Evolutionary conservation across 2,113 vertebrate genomes (phyloP).

Genomic region (Gulo gulo): DNA sequence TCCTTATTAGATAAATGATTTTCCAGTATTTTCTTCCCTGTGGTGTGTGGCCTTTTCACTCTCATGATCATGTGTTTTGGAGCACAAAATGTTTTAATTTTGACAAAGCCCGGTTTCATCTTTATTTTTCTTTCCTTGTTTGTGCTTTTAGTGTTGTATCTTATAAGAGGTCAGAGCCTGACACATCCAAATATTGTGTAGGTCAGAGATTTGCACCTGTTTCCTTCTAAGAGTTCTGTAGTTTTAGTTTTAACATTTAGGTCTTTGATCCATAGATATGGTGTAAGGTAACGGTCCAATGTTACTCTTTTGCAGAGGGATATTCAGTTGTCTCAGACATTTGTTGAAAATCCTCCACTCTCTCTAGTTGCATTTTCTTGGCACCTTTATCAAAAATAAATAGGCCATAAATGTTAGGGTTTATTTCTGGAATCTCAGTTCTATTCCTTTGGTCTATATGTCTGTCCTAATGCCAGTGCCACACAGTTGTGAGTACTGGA

Average conservation of each 20-base stretch:
- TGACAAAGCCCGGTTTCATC: background rate
- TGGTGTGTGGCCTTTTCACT: background rate
- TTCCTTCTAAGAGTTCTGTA: background rate
- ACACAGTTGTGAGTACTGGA: background rate
- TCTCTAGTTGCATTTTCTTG: background rate
- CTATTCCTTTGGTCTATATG: background rate
- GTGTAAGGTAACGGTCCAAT: background rate
- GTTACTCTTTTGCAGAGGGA: background rate
- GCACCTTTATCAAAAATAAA: background rate
- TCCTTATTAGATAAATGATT: background rate
- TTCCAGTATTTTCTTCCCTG: background rate
- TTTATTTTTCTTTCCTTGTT: background rate
- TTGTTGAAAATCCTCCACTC: background rate
- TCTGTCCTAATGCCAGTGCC: background rate
- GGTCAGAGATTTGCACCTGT: background rate
- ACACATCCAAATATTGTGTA: background rate
- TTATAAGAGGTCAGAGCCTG: background rate
- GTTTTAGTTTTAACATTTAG: background rate
- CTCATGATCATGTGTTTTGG: background rate
- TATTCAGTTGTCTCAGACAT: background rate
- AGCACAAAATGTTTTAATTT: background rate
- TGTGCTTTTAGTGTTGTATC: background rate
- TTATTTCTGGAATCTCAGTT: background rate
- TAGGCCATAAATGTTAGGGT: background rate
- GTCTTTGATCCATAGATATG: background rate